These are phyloP conservation scores for Epinephelus cyanopodus DNA, from an alignment of 2,113 vertebrate species.

Conservation along the genomic window DNA sequence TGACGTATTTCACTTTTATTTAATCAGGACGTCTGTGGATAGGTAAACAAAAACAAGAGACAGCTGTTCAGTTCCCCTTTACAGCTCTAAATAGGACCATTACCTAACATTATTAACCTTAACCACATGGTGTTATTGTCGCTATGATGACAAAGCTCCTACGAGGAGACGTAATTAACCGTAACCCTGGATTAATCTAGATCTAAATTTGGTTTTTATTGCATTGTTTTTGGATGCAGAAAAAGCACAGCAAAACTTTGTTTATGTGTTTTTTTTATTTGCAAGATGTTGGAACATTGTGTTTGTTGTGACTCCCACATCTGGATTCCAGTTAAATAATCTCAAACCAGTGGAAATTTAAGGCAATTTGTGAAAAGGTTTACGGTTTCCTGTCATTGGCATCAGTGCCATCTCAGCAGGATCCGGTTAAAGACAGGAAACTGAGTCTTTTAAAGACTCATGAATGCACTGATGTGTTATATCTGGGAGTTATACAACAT, in stretches of 20 bases:
- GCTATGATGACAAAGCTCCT: not conserved
- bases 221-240: not conserved
- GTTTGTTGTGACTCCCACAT: slow-evolving; percentile 7
- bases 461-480: not conserved
- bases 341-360: not conserved
- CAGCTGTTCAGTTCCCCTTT: not conserved
- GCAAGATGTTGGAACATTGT: not conserved
- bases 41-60: not conserved
- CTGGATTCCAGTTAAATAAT: slow-evolving; percentile 16
- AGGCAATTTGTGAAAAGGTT: not conserved
- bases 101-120: not conserved
- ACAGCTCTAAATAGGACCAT: not conserved
- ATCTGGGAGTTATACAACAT: not conserved
- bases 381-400: not conserved
- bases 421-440: not conserved
- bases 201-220: too few species aligned
- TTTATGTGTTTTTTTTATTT: not conserved
- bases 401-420: not conserved
- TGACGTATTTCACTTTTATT: too few species aligned
- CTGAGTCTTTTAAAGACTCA: not conserved
- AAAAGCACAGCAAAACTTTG: not conserved
- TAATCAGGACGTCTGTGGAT: not conserved
- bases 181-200: not conserved
- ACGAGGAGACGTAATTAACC: accelerated
- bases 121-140: not conserved